Percentiles rank a stretch among this genome's conserved stretches.
These are phyloP conservation scores for Tyto alba DNA, from an alignment of 2,113 vertebrate species.

Conservation along the genomic window DNA sequence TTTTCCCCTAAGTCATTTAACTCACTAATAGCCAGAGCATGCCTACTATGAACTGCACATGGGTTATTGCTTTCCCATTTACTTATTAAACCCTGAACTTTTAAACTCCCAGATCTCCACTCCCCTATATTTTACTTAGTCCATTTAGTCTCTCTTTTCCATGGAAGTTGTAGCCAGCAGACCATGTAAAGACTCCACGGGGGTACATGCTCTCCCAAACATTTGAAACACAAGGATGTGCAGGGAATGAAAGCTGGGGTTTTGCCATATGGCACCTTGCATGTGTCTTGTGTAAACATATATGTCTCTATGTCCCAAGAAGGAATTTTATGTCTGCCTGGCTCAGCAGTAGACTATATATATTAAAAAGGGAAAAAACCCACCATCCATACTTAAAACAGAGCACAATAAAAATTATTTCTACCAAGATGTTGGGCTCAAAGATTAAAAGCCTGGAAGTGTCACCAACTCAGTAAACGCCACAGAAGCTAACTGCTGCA, in stretches of 20 bases:
- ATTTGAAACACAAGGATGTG: slow-evolving; percentile 36
- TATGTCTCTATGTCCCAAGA: not conserved
- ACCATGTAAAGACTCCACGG: not conserved
- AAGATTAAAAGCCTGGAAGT: not conserved
- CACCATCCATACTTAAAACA: not conserved
- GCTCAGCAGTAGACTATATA: not conserved
- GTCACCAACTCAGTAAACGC: not conserved
- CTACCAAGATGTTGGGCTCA: not conserved
- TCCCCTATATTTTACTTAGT: not conserved
- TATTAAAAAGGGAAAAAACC: not conserved
- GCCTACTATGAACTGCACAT: not conserved
- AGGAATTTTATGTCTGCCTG: slow-evolving; percentile 3
- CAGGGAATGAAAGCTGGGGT: slow-evolving; percentile 7
- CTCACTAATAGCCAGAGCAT: not conserved
- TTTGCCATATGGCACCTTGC: slow-evolving; percentile 50
- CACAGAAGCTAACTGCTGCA: not conserved
- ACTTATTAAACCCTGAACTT: slow-evolving; percentile 39
- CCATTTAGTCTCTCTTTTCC: slow-evolving; percentile 5
- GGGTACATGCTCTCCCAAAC: not conserved
- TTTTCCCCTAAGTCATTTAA: not conserved
- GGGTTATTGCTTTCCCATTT: slow-evolving; percentile 16
- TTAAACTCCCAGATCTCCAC: slow-evolving; percentile 7
- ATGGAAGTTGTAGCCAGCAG: slow-evolving; percentile 34
- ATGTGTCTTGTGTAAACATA: not conserved
- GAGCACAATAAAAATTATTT: not conserved